These are phyloP conservation scores for Plectrocnemia conspersa DNA, from an alignment of 1,140 invertebrate species.

Conservation along the genomic window DNA sequence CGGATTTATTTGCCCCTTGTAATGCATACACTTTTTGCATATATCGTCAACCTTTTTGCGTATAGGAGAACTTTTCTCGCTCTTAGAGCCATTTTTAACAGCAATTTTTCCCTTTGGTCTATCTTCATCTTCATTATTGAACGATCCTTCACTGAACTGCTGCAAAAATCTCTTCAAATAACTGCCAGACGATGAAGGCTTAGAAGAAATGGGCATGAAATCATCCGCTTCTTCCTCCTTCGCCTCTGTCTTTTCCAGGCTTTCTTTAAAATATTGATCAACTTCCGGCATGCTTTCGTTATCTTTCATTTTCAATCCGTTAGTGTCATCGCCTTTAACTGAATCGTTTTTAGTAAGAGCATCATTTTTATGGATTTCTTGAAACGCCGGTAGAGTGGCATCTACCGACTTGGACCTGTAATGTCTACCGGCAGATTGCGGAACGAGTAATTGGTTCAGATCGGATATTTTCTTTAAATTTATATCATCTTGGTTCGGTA, in stretches of 20 bases:
- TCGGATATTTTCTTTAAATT: constrained; percentile 39
- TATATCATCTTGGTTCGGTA: constrained; percentile 37
- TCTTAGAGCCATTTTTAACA: constrained; percentile 38
- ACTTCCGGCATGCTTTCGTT: constrained; percentile 42
- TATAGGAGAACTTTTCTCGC: constrained; percentile 30
- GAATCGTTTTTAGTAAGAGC: not conserved
- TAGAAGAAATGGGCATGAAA: constrained; percentile 37
- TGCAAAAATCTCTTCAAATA: constrained; percentile 50
- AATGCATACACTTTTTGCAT: constrained; percentile 52
- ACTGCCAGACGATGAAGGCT: constrained; percentile 44
- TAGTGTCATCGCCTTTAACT: constrained; percentile 39
- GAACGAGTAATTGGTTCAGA: constrained; percentile 42
- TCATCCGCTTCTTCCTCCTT: constrained; percentile 34
- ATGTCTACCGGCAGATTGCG: constrained; percentile 40
- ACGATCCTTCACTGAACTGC: constrained; percentile 49
- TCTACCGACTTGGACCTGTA: constrained; percentile 47
- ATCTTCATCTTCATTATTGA: constrained; percentile 40
- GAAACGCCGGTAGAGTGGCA: constrained; percentile 39
- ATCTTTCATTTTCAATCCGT: constrained; percentile 43
- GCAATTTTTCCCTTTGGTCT: constrained; percentile 42
- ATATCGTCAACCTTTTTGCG: constrained; percentile 46
- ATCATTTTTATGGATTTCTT: constrained; percentile 6
- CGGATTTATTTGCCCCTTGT: constrained; percentile 42
- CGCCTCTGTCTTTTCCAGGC: too few relatives aligned
- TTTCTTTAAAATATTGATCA: too few relatives aligned